A percentile compares a stretch with the other conserved stretches of the same genome.
Evolutionary conservation across 2,113 vertebrate species (phyloP).

Genomic region (Microtus ochrogaster): DNA sequence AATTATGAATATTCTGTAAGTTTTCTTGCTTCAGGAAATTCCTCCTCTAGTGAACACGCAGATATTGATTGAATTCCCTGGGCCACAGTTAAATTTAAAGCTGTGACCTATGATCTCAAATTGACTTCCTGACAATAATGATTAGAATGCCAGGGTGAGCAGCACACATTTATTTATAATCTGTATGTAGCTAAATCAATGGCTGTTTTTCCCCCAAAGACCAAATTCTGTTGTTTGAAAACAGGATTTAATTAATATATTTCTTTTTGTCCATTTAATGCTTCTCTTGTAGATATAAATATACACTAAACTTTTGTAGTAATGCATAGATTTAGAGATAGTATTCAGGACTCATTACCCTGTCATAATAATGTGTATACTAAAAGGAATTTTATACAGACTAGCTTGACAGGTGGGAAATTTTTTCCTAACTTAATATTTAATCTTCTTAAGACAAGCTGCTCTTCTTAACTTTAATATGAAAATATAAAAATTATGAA

Average conservation of each 20-base stretch:
- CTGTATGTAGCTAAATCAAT: slow-evolving; percentile 75
- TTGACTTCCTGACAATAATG: slow-evolving; percentile 87
- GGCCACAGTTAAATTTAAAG: slow-evolving; percentile 79
- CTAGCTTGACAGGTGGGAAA: neutral
- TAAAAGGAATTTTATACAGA: neutral
- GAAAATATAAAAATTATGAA: neutral
- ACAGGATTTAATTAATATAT: neutral
- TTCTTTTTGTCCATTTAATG: slow-evolving; percentile 41
- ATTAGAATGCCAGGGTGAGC: slow-evolving; percentile 78
- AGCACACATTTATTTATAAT: slow-evolving; percentile 81
- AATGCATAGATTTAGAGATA: neutral
- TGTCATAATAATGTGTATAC: neutral
- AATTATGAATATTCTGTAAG: neutral
- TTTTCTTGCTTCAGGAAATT: neutral
- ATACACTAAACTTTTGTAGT: neutral
- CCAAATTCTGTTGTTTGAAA: slow-evolving; percentile 59
- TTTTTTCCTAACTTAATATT: neutral
- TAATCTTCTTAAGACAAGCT: neutral
- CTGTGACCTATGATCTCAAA: slow-evolving; percentile 83
- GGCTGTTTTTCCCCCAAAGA: slow-evolving; percentile 56
- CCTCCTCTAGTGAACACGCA: neutral
- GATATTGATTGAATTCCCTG: slow-evolving; percentile 70
- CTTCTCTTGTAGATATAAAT: neutral
- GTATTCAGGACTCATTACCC: neutral
- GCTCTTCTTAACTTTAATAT: neutral